A percentile compares a stretch with the other conserved stretches of the same genome.
These are phyloP conservation scores for Florisuga fusca DNA, from an alignment of 2,797 vertebrate species.

Conservation along the genomic window DNA sequence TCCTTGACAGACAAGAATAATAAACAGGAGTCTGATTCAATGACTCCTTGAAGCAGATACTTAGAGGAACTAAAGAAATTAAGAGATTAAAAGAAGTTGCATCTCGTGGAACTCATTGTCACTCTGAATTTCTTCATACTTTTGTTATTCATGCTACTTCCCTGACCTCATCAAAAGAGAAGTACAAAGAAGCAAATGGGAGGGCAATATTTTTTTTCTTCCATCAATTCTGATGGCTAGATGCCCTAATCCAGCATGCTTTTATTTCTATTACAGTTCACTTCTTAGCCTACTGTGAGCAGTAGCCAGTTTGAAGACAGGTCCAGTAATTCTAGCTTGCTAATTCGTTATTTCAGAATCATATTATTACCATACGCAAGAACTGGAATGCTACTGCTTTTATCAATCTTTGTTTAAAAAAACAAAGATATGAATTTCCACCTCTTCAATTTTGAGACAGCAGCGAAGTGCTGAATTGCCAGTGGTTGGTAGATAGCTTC, in stretches of 20 bases:
- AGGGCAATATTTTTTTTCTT: neutral
- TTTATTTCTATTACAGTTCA: neutral
- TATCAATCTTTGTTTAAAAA: conserved; percentile 39
- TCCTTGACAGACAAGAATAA: neutral
- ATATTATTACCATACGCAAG: neutral
- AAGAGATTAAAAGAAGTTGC: conserved; percentile 25
- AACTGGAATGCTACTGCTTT: neutral
- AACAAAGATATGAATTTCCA: neutral
- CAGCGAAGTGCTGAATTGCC: conserved; percentile 16
- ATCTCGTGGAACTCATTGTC: neutral
- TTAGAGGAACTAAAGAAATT: conserved; percentile 23
- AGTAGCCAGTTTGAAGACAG: conserved; percentile 8
- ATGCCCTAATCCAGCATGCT: neutral
- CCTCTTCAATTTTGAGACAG: conserved; percentile 40
- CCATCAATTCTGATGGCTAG: neutral
- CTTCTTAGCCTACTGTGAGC: neutral
- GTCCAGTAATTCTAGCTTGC: neutral
- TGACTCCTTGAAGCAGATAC: neutral
- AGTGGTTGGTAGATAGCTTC: conserved; percentile 59
- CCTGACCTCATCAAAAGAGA: neutral
- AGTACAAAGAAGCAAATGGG: neutral
- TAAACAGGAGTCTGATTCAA: conserved; percentile 18
- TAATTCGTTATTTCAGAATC: conserved; percentile 53
- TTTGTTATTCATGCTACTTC: neutral
- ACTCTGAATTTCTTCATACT: neutral